phyloP scores from a whole-genome alignment of 2,113 vertebrate species.

The Alces alces region DNA sequence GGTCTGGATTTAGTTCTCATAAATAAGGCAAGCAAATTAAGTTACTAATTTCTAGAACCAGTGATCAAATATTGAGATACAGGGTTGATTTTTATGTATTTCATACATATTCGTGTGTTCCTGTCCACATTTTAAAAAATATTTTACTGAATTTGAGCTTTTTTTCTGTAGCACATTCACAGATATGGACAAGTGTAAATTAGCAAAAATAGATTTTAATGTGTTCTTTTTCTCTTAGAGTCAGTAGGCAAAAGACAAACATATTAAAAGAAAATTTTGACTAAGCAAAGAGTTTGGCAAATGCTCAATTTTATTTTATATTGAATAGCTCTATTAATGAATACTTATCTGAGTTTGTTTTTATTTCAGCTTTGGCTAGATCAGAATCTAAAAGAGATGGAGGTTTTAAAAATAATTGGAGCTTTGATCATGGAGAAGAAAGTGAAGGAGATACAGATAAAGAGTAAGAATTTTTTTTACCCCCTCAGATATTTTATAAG shows the following conservation, averaged over 20 bases:
- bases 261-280: conserved; percentile 2
- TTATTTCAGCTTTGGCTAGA: conserved; percentile 92
- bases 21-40: not conserved
- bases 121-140: not conserved
- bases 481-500: conserved; percentile 56
- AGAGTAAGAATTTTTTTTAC: conserved; percentile 88
- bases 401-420: conserved; percentile 96
- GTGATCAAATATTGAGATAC: not conserved
- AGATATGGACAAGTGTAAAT: not conserved
- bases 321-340: conserved; percentile 63
- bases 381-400: conserved; percentile 91
- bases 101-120: not conserved
- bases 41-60: conserved; percentile 1
- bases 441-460: conserved; percentile 90
- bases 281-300: not conserved
- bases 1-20: not conserved
- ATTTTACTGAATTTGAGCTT: not conserved
- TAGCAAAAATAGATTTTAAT: not conserved
- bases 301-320: conserved; percentile 56
- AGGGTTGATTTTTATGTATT: not conserved
- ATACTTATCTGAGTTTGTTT: conserved; percentile 81
- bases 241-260: not conserved
- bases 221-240: not conserved
- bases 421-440: conserved; percentile 90
- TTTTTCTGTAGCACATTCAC: not conserved